A percentile compares a stretch with the other conserved stretches of the same genome.
These are phyloP conservation scores for Halcyon chelicuti DNA, from an alignment of 2,797 vertebrate species.

Conservation along the genomic window DNA sequence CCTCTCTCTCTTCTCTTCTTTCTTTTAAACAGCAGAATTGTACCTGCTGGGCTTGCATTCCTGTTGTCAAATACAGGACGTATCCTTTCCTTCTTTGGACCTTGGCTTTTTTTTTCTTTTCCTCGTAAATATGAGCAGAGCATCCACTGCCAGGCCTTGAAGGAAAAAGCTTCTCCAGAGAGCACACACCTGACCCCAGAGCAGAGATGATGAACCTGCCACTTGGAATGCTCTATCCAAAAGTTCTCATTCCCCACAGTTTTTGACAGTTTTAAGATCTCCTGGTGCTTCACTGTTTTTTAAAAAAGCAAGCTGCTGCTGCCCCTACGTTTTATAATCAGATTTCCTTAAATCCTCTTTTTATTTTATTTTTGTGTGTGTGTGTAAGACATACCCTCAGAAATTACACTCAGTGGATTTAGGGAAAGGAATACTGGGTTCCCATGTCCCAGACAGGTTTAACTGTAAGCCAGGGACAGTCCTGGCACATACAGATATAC, in stretches of 20 bases:
- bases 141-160: constrained; percentile 1
- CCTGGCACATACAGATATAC: neutral
- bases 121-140: constrained; percentile 5
- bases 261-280: constrained; percentile 34
- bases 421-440: neutral
- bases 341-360: neutral
- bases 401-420: neutral
- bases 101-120: neutral
- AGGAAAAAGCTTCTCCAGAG: constrained; percentile 27
- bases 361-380: neutral
- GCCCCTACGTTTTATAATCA: neutral
- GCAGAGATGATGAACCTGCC: constrained; percentile 32
- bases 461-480: neutral
- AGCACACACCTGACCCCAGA: neutral
- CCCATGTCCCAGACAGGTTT: neutral
- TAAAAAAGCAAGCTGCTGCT: neutral
- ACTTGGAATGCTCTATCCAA: constrained; percentile 12
- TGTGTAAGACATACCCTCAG: neutral
- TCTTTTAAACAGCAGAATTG: neutral
- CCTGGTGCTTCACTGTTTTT: neutral
- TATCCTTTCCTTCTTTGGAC: neutral
- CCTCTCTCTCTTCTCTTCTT: neutral
- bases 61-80: neutral
- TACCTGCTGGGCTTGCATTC: neutral
- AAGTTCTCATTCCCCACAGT: neutral